Conservation (phyloP, 1,140 invertebrate genomes). For the Philotrypesis tridentata region DNA sequence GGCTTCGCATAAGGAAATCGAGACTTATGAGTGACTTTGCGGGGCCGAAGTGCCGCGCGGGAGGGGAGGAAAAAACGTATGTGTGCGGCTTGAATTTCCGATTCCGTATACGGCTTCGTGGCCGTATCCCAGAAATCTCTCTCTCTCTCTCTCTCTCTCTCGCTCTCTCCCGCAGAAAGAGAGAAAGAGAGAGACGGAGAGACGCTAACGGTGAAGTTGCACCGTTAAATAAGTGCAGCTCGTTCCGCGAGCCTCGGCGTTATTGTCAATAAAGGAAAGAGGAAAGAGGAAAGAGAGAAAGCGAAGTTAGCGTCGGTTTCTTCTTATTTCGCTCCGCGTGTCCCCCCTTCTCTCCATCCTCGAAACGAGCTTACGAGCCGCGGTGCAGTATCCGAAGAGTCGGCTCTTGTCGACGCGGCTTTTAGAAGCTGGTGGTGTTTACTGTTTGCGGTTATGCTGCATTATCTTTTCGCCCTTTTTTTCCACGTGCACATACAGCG, state of each 20-base stretch:
- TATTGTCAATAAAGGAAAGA: constrained; percentile 51
- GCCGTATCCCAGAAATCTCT: too few species aligned
- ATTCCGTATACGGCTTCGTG: constrained; percentile 25
- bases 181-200: too few species aligned
- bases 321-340: background rate
- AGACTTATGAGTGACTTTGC: background rate
- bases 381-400: background rate
- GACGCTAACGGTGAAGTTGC: constrained; percentile 26
- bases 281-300: constrained; percentile 4
- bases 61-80: background rate
- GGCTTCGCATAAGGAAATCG: constrained; percentile 3
- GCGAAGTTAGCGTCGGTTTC: constrained; percentile 11
- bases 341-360: background rate
- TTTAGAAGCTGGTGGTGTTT: background rate
- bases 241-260: background rate
- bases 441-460: background rate
- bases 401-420: background rate
- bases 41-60: background rate
- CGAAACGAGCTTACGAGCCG: constrained; percentile 14
- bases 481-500: background rate
- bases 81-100: constrained; percentile 25
- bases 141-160: background rate
- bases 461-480: background rate
- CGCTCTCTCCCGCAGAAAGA: background rate
- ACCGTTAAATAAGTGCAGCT: constrained; percentile 47